Evolutionary conservation across 2,113 vertebrate species (phyloP).

Genomic region (Clarias batrachus): DNA sequence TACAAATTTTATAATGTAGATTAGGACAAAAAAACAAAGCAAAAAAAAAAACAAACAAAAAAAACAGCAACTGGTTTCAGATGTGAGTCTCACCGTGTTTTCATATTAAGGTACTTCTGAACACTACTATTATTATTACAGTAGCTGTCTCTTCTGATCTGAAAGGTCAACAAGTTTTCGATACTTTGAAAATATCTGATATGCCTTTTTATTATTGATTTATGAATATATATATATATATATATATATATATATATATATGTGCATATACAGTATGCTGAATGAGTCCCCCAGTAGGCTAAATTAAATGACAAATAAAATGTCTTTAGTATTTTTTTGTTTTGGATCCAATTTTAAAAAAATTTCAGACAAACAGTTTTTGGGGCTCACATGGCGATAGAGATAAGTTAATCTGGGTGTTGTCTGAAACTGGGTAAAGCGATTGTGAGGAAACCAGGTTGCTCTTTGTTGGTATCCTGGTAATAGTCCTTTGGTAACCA

Average conservation of each 20-base stretch:
- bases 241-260: not conserved
- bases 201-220: not conserved
- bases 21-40: not conserved
- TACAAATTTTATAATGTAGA: not conserved
- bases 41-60: no score
- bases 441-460: not conserved
- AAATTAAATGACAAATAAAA: not conserved
- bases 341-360: not conserved
- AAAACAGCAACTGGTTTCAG: no score
- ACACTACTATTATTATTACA: no score
- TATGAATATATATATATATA: not conserved
- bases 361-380: no score
- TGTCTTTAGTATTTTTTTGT: not conserved
- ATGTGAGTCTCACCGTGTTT: no score
- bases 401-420: slow-evolving; percentile 17
- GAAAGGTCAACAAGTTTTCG: no score
- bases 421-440: not conserved
- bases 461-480: not conserved
- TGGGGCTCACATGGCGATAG: not conserved
- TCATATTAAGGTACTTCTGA: no score
- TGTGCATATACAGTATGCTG: not conserved
- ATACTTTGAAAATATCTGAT: no score
- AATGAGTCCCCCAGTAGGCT: not conserved
- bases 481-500: not conserved
- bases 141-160: no score